Evolutionary conservation across 2,888 invertebrate species (phyloP), one percentile per base, ranked within the genome.

Genomic region (Morpho achilles): DNA sequence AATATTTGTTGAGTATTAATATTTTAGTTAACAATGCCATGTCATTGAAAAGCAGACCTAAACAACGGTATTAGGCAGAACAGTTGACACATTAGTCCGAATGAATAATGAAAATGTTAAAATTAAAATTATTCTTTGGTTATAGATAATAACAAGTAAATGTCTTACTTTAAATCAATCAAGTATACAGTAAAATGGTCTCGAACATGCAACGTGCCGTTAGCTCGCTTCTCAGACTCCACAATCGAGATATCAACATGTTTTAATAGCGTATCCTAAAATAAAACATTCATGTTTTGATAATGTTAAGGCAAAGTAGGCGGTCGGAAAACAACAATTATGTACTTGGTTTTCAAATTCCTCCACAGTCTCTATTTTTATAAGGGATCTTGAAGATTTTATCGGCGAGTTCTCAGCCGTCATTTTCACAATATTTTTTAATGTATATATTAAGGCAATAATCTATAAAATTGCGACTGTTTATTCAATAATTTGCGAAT

Each of bases 151-250:
- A 79, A 80, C 77, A 79, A 76, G 73, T 68, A 67, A 73, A 68
- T 68, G 40, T 75, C 93, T 91, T 88, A 95, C 95, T 94, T 95
- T 62, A 94, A 93, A 91, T 95, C 95, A 73, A 95, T 93, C 76
- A 95, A 91, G 84, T 95, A 95, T 45, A 95, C 95, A 0, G 95
- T 95, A 77, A 94, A 95, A 85, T 94, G 95, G 77, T 95, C 95
- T 72, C 94, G 88, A 56, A 95, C 91, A 80, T 95, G 95, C 52
- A 95, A 81, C 8, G 95, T 93, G 47, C 94, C 94, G 79, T 95
- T 95, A 50, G 94, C 94, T 60, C 95, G 91, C 77, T 95, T 95
- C 76, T 95, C 95, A 7, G 95, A 94, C 75, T 95, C 95, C 50
- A 94, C 93, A 62, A 95, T 94, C 60, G 93, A 92, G 73, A 95